These are phyloP conservation scores for Oncorhynchus tshawytscha DNA, from an alignment of 2,113 vertebrate genomes.

Conservation along the genomic window DNA sequence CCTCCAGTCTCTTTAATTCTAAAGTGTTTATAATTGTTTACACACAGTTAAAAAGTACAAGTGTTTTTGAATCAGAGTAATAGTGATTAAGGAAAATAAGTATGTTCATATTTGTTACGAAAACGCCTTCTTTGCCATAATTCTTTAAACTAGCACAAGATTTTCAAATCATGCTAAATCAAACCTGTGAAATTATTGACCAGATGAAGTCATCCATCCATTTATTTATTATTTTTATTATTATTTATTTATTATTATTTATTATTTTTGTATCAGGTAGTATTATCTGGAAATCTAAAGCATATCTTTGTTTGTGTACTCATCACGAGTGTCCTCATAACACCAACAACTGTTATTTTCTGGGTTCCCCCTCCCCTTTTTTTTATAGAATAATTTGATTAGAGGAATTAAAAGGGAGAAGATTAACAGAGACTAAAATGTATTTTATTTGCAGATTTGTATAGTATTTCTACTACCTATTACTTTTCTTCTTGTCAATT, in stretches of 20 bases:
- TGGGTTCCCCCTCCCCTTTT: too few species aligned
- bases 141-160: constrained; percentile 31
- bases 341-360: too few species aligned
- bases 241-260: too few species aligned
- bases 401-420: too few species aligned
- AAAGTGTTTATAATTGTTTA: constrained; percentile 72
- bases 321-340: too few species aligned
- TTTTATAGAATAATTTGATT: too few species aligned
- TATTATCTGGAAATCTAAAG: not conserved
- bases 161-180: constrained; percentile 44
- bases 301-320: too few species aligned
- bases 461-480: too few species aligned
- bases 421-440: too few species aligned
- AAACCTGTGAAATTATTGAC: not conserved
- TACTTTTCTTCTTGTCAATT: too few species aligned
- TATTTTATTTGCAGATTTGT: too few species aligned
- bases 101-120: not conserved
- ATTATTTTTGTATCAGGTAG: not conserved
- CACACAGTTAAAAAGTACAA: constrained; percentile 66
- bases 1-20: constrained; percentile 71
- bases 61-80: constrained; percentile 44
- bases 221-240: too few species aligned
- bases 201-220: not conserved
- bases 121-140: constrained; percentile 23
- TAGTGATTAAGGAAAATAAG: constrained; percentile 13